These are phyloP conservation scores for Lichenostomus cassidix DNA, from an alignment of 2,113 vertebrate species.

Conservation along the genomic window DNA sequence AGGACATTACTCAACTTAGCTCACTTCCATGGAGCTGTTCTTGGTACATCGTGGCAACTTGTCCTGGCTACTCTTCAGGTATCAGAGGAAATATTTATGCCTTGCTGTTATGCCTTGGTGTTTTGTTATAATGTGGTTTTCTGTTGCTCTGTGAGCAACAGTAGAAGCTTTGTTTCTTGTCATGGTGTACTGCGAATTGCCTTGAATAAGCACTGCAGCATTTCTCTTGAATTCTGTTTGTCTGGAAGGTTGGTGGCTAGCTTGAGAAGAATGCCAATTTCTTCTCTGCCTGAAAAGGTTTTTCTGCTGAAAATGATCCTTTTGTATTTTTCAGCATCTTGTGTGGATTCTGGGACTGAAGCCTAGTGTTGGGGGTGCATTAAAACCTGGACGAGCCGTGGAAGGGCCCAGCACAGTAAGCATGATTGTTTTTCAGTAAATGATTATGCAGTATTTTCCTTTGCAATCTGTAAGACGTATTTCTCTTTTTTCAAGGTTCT, in stretches of 20 bases:
- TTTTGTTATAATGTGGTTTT: not conserved
- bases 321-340: conserved; percentile 84
- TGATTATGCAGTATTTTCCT: not conserved
- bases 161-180: not conserved
- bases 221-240: not conserved
- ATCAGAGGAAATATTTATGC: not conserved
- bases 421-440: not conserved
- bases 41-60: conserved; percentile 97
- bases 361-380: conserved; percentile 88
- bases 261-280: not conserved
- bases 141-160: not conserved
- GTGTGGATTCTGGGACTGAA: conserved; percentile 99
- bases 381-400: conserved; percentile 95
- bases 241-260: not conserved
- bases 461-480: not conserved
- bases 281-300: not conserved
- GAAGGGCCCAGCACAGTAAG: conserved; percentile 98
- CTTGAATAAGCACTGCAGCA: not conserved
- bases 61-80: conserved; percentile 98
- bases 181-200: not conserved
- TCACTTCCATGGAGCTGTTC: conserved; percentile 93
- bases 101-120: not conserved
- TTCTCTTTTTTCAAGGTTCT: conserved; percentile 82
- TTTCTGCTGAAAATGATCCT: not conserved
- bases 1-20: conserved; percentile 94